Evolutionary conservation across 2,797 vertebrate genomes (phyloP).

Genomic region (Champsocephalus gunnari): DNA sequence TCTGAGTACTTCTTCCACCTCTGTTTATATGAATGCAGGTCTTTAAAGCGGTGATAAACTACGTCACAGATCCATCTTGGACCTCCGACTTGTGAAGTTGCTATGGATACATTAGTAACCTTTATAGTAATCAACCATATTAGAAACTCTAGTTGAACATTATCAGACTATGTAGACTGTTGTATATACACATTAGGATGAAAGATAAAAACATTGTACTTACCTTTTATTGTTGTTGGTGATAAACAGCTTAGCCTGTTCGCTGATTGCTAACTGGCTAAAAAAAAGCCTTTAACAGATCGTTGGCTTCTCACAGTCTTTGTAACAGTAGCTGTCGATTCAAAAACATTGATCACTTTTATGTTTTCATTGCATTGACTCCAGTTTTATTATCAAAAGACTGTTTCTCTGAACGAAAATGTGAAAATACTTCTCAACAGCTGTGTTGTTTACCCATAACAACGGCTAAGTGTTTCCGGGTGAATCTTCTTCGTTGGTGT

Average conservation of each 20-base stretch:
- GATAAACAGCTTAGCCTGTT: not conserved
- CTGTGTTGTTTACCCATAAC: not conserved
- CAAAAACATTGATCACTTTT: too few relatives aligned
- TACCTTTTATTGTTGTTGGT: not conserved
- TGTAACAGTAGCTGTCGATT: not conserved
- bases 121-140: not conserved
- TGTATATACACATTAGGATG: fast-evolving
- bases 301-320: not conserved
- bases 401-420: not conserved
- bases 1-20: too few relatives aligned
- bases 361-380: too few relatives aligned
- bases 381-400: not conserved
- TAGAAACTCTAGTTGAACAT: not conserved
- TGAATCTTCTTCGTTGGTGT: too few relatives aligned
- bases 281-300: not conserved
- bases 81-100: too few relatives aligned
- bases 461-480: not conserved
- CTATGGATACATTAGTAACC: not conserved
- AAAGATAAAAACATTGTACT: not conserved
- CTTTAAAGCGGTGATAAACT: too few relatives aligned
- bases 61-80: too few relatives aligned
- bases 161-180: too few relatives aligned
- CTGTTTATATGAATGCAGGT: too few relatives aligned
- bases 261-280: not conserved
- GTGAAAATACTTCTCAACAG: too few relatives aligned